Conservation (phyloP, 2,113 vertebrate species). For the Steatornis caripensis region DNA sequence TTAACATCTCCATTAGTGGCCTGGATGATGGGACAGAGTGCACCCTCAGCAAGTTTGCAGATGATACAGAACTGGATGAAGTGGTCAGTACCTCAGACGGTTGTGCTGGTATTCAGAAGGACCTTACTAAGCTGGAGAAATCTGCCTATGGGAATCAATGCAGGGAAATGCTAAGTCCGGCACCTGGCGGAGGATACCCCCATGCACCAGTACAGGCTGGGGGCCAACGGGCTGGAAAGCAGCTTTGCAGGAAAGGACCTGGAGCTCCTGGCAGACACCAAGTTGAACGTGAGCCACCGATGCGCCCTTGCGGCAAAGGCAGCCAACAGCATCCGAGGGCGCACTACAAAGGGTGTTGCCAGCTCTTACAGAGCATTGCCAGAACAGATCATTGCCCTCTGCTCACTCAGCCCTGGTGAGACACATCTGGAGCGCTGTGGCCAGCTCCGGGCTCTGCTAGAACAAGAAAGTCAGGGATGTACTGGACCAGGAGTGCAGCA, state of each 20-base stretch:
- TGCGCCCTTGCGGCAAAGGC: not conserved
- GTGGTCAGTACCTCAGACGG: not conserved
- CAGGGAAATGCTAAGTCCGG: not conserved
- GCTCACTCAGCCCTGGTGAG: not conserved
- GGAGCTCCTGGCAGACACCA: not conserved
- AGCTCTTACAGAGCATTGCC: not conserved
- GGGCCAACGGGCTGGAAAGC: accelerated
- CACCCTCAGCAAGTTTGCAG: not conserved
- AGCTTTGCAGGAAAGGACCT: not conserved
- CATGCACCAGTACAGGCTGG: accelerated
- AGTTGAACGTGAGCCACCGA: not conserved
- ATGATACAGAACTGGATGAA: not conserved
- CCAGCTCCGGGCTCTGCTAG: accelerated
- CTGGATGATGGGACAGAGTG: not conserved
- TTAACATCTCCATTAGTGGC: not conserved
- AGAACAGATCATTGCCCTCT: too few relatives aligned
- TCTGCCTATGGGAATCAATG: accelerated
- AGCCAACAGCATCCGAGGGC: not conserved
- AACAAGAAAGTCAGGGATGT: not conserved
- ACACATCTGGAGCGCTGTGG: not conserved
- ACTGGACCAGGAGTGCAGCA: not conserved
- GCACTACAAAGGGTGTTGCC: not conserved
- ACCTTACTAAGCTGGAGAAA: not conserved
- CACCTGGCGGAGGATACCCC: not conserved
- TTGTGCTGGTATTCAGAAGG: not conserved